Percentiles rank a stretch among this genome's conserved stretches.
Conservation (phyloP, 2,888 invertebrate species). For the Tromatobia lineatoria region DNA sequence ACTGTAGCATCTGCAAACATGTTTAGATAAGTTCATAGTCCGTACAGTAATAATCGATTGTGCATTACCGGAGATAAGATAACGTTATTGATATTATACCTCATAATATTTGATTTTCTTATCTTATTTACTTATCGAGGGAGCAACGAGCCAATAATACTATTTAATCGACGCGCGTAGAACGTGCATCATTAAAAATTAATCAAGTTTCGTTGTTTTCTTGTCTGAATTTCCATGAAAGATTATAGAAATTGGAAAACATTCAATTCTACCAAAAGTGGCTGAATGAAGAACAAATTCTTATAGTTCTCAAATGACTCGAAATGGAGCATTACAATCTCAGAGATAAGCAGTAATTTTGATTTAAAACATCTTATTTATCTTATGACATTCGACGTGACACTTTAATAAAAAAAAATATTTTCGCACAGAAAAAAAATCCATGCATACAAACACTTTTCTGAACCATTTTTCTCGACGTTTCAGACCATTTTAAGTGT, state of each 20-base stretch:
- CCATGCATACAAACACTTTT: no score
- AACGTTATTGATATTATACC: constrained; percentile 5
- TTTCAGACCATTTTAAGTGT: neutral
- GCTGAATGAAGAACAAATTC: no score
- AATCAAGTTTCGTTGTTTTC: neutral
- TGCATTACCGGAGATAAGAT: constrained; percentile 1
- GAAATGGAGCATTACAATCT: no score
- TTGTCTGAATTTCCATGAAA: no score
- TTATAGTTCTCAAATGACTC: no score
- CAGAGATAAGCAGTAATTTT: no score
- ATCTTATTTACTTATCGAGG: constrained; percentile 22
- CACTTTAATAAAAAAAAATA: no score
- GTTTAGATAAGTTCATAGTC: constrained; percentile 19
- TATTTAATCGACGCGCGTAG: neutral
- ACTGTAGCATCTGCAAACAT: constrained; percentile 1
- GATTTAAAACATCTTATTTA: no score
- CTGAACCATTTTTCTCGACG: no score
- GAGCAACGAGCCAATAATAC: constrained; percentile 1
- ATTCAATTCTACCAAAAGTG: neutral
- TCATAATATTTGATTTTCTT: constrained; percentile 31
- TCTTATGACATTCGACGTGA: no score
- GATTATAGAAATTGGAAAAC: neutral
- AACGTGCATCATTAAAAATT: neutral
- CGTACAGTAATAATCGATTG: neutral
- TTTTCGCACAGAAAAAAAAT: no score